These are phyloP conservation scores for Dascyllus trimaculatus DNA, from an alignment of 2,113 vertebrate genomes.

Conservation along the genomic window DNA sequence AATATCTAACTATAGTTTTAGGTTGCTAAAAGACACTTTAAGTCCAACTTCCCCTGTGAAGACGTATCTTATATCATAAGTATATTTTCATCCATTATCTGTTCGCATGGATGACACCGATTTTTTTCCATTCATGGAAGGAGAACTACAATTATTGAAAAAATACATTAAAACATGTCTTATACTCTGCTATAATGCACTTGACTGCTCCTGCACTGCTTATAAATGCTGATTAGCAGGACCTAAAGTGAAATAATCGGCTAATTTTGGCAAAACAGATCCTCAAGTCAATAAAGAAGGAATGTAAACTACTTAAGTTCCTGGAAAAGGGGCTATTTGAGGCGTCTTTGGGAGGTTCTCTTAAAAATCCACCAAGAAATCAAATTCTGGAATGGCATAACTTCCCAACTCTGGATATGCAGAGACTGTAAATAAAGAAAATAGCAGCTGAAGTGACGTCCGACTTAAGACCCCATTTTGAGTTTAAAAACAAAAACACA, in stretches of 20 bases:
- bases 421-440: background rate
- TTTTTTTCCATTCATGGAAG: too few relatives aligned
- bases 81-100: background rate
- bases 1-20: too few relatives aligned
- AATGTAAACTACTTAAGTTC: background rate
- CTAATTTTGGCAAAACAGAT: too few relatives aligned
- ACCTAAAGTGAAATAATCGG: too few relatives aligned
- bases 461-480: background rate
- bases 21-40: too few relatives aligned
- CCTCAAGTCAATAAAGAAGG: background rate
- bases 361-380: background rate
- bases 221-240: background rate
- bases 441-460: conserved; percentile 59
- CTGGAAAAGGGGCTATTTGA: background rate
- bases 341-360: background rate
- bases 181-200: too few relatives aligned
- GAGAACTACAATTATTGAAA: background rate
- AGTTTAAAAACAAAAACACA: conserved; percentile 11
- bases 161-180: too few relatives aligned
- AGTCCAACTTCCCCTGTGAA: background rate
- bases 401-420: conserved; percentile 19
- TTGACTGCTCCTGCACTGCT: background rate
- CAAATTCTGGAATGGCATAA: background rate
- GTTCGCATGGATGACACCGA: background rate
- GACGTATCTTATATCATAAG: too few relatives aligned